Conservation (phyloP, 2,888 invertebrate genomes). For the Ischnus inquisitorius region DNA sequence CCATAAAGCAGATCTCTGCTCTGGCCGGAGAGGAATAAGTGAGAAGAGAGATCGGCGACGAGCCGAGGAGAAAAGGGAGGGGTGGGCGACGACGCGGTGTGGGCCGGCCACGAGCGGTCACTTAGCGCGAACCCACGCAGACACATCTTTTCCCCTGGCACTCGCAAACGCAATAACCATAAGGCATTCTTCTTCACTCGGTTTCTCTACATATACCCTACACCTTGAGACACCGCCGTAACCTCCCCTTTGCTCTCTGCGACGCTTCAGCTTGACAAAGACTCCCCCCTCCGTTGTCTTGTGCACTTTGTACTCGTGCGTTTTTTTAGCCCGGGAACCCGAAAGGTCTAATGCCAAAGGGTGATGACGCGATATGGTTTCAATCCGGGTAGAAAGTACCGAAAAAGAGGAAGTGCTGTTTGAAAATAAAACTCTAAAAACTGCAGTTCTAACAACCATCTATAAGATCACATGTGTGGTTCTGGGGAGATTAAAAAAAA, state of each 20-base stretch:
- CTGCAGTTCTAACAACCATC: too few species aligned
- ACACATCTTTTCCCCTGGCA: conserved; percentile 81
- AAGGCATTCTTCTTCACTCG: conserved; percentile 77
- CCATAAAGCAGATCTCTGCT: conserved; percentile 82
- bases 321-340: neutral
- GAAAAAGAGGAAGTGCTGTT: too few species aligned
- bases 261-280: conserved; percentile 36
- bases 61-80: neutral
- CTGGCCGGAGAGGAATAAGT: conserved; percentile 49
- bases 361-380: too few species aligned
- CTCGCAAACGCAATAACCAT: conserved; percentile 81
- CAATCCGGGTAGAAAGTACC: too few species aligned
- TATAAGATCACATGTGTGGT: too few species aligned
- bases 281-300: conserved; percentile 3
- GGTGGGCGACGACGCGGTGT: conserved; percentile 72
- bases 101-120: conserved; percentile 77
- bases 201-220: conserved; percentile 43
- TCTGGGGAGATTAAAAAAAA: too few species aligned
- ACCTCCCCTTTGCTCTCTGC: conserved; percentile 33
- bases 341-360: neutral
- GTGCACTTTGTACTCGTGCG: conserved; percentile 13
- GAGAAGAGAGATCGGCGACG: conserved; percentile 1
- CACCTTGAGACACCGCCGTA: conserved; percentile 35
- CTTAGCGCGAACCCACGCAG: conserved; percentile 81
- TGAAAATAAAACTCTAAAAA: too few species aligned